phyloP scores from a whole-genome alignment of 2,113 vertebrate genomes.

The Pachypanchax playfairii region DNA sequence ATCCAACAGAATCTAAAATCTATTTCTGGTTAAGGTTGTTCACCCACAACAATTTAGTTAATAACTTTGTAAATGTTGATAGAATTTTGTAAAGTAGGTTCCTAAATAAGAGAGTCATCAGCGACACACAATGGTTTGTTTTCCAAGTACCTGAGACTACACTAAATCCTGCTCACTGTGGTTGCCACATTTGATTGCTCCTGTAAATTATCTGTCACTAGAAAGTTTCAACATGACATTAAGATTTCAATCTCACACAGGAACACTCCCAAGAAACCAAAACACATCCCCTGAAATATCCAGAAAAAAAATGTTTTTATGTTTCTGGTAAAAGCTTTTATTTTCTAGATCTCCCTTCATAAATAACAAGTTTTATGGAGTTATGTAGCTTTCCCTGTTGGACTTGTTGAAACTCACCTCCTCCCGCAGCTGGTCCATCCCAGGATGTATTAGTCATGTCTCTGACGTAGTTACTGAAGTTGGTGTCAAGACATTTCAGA shows the following conservation, averaged over 20 bases:
- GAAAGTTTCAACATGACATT: conserved; percentile 20
- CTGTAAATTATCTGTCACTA: neutral
- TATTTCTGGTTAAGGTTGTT: neutral
- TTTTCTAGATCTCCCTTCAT: too few relatives aligned
- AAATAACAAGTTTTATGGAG: too few relatives aligned
- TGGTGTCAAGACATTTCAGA: conserved; percentile 63
- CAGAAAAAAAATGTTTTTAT: too few relatives aligned
- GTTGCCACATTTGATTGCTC: neutral
- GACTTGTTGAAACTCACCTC: conserved; percentile 61
- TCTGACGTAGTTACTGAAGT: conserved; percentile 60
- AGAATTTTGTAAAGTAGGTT: too few relatives aligned
- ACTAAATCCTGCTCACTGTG: conserved; percentile 18
- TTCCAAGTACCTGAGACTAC: neutral
- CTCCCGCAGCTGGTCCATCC: conserved; percentile 58
- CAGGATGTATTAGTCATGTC: conserved; percentile 73
- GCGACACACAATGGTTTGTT: conserved; percentile 11
- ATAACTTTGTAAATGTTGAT: too few relatives aligned
- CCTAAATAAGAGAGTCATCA: neutral
- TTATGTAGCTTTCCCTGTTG: too few relatives aligned
- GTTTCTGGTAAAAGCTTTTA: too few relatives aligned
- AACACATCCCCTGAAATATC: too few relatives aligned
- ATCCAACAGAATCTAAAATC: neutral
- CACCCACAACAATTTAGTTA: neutral
- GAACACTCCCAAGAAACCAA: too few relatives aligned
- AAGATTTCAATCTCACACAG: too few relatives aligned